These are phyloP conservation scores for Paramuricea clavata DNA, from an alignment of 92 coral and sea anemone species.

Conservation along the genomic window DNA sequence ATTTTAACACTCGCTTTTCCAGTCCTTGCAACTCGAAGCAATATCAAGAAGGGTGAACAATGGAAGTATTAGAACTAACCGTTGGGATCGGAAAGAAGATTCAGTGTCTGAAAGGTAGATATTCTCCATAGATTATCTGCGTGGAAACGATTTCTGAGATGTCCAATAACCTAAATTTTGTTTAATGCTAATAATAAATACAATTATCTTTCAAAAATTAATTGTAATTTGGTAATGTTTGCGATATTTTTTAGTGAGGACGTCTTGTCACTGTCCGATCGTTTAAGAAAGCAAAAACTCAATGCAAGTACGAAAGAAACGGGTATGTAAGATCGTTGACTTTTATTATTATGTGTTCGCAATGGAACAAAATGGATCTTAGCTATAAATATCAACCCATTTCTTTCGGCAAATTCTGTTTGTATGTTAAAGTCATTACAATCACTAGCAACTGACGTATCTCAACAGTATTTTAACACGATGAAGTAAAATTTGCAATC, in stretches of 20 bases:
- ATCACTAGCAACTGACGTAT: no score
- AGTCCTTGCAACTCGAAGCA: slow-evolving; percentile 29
- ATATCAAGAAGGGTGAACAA: slow-evolving; percentile 31
- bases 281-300: slow-evolving; percentile 55
- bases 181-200: no score
- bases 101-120: slow-evolving; percentile 1
- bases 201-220: neutral
- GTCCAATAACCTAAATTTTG: no score
- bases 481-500: neutral
- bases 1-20: neutral
- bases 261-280: slow-evolving; percentile 62
- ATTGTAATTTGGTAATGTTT: neutral
- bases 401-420: no score
- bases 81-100: slow-evolving; percentile 2
- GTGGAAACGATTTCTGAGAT: no score
- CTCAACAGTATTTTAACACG: no score
- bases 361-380: no score
- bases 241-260: slow-evolving; percentile 56
- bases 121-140: no score
- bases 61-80: neutral
- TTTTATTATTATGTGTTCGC: no score
- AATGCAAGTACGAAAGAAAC: slow-evolving; percentile 46
- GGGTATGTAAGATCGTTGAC: neutral
- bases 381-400: no score
- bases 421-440: no score